Percentiles rank a stretch among this genome's conserved stretches.
Conservation (phyloP, 2,113 vertebrate species). For the Albula goreensis region DNA sequence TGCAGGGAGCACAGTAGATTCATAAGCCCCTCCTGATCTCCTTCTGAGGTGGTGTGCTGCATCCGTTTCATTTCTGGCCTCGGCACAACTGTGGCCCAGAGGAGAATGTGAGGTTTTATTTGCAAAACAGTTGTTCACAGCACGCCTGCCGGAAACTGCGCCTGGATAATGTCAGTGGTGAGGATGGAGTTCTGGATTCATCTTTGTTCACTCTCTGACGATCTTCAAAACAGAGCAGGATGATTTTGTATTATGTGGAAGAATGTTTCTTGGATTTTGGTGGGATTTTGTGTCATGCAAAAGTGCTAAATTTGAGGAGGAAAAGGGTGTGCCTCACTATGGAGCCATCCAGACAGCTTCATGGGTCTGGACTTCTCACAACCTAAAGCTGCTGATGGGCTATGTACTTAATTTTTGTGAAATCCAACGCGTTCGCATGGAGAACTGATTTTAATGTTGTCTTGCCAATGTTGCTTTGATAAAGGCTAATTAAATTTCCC, state of each 20-base stretch:
- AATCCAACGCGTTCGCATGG: no score
- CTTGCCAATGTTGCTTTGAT: no score
- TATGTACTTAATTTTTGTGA: no score
- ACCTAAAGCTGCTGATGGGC: no score
- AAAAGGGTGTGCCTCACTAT: background rate
- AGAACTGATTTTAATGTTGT: no score
- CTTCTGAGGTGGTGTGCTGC: background rate
- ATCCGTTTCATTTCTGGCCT: background rate
- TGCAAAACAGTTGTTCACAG: slow-evolving; percentile 28
- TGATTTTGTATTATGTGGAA: background rate
- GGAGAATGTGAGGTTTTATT: slow-evolving; percentile 35
- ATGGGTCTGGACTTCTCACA: no score
- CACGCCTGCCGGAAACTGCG: slow-evolving; percentile 29
- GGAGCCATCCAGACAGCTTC: no score
- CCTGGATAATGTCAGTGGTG: slow-evolving; percentile 30
- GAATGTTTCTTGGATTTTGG: background rate
- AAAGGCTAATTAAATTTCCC: background rate
- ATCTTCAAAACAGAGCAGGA: background rate
- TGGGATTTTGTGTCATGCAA: no score
- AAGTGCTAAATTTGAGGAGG: background rate
- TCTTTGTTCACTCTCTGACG: background rate
- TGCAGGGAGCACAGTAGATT: slow-evolving; percentile 32
- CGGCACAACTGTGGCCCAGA: background rate
- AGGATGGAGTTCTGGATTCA: background rate
- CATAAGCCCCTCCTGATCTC: slow-evolving; percentile 40